Base-by-base conservation (phyloP, 2,113 vertebrate species). In the Drymodes brunneopygia region DNA sequence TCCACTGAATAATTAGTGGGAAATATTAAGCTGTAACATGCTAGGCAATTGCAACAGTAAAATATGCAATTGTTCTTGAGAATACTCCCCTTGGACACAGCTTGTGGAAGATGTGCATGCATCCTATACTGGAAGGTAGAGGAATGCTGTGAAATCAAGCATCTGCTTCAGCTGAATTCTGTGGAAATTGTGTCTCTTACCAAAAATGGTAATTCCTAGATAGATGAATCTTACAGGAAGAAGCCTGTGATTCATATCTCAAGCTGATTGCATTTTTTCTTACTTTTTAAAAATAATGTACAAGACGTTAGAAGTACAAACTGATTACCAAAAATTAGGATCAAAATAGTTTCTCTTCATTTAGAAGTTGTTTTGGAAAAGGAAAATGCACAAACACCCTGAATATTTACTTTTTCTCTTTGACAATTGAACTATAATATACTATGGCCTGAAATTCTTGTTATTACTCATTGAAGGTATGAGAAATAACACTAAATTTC, bases 181-280 rank as follows among this genome's bases (percentile, higher is more conserved):
- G 7, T 42, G 36, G 44, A 79, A 92, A 90, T 92, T 84, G 33
- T 83, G 57, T 95, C 64, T 82, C 78, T 86, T 96, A 96, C 82
- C 95, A 95, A 96, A 95, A 94, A 90, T 92, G 70, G 57, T 72
- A 94, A 80, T 78, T 84, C 56, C 58, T 53, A 88, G 91, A 27
- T 80, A 72, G 57, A 60, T 75, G 36, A 54, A 74, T 89, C 60
- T 91, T 91, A 56, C 6, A 5, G 65, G 71, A 61, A 54, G 71
- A 86, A 90, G 67, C 27, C 16, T 58, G 62, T 81, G 51, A 51
- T 93, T 77, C 83, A 73, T 90, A 95, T 90, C 80, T 84, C 79
- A 92, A 95, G 38, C 8, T 45, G 82, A 64, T 69, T 87, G 44
- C 50, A 57, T 53, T 83, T 81, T 94, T 82, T 53, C 74, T 48